Conservation (phyloP, 2,888 invertebrate genomes). For the Dichetophora obliterata region DNA sequence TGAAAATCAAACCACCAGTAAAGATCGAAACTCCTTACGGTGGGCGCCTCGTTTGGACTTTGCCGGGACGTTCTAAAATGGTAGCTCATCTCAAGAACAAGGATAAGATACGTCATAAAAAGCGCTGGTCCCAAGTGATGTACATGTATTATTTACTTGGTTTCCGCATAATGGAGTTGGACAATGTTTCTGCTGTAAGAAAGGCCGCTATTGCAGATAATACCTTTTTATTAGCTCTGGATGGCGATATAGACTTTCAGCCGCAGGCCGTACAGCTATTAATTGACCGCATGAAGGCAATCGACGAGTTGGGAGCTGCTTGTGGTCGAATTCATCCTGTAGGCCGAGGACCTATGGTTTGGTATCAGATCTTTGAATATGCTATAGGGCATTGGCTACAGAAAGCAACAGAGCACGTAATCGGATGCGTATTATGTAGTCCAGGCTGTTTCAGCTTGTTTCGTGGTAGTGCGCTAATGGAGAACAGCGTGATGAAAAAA, state of each 20-base stretch:
- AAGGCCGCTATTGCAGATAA: conserved; percentile 82
- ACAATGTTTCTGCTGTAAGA: conserved; percentile 63
- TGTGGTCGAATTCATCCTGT: conserved; percentile 93
- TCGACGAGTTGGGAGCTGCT: conserved; percentile 84
- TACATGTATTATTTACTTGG: conserved; percentile 94
- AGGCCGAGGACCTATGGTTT: conserved; percentile 84
- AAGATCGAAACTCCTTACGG: conserved; percentile 89
- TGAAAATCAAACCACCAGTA: conserved; percentile 76
- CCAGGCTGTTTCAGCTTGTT: conserved; percentile 94
- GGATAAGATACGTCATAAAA: conserved; percentile 87
- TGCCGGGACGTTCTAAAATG: conserved; percentile 88
- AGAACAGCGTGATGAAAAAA: conserved; percentile 89
- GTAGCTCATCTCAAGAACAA: conserved; percentile 92
- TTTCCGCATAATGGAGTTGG: conserved; percentile 80
- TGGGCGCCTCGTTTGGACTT: conserved; percentile 84
- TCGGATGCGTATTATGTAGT: conserved; percentile 90
- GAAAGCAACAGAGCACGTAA: conserved; percentile 91
- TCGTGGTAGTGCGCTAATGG: conserved; percentile 89
- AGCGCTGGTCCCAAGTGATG: conserved; percentile 96
- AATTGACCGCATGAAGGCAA: conserved; percentile 88
- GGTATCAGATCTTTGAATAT: conserved; percentile 92
- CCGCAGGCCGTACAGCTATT: conserved; percentile 83
- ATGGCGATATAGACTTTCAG: conserved; percentile 91
- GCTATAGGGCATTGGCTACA: conserved; percentile 94
- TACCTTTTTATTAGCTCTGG: conserved; percentile 86